Base-by-base conservation (phyloP, 2,113 vertebrate genomes). In the Zonotrichia leucophrys region DNA sequence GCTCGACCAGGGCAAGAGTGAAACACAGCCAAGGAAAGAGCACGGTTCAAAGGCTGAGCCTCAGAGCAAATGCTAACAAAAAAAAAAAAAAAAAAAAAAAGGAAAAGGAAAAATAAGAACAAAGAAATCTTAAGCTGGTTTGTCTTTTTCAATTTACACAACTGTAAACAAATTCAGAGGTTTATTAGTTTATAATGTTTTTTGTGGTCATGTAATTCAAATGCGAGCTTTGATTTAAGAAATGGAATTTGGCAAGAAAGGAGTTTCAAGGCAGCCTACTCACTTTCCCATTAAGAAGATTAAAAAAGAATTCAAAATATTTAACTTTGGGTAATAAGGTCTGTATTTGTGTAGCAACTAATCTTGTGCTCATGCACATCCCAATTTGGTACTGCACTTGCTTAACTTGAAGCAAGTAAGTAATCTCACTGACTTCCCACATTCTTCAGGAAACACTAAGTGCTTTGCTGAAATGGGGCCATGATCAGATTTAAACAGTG, bases 221-320 rank as follows among this genome's bases (percentile, higher is more conserved):
- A 93, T 31, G 55, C 28, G 44, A 92, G 75, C 91, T 93, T 96
- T 95, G 96, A 95, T 85, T 95, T 77, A 90, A 96, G 89, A 95
- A 87, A 72, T 7, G 63, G 93, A 95, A 95, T 80, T 80, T 96
- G 91, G 94, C 95, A 96, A 93, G 81, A 75, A 89, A 74, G 63
- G 50, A 86, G 67, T 52, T 87, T 89, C 92, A 66, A 91, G 91
- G 58, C 92, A 96, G 66, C 72, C 94, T 87, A 93, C 87, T 96
- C 92, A 83, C 69, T 92, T 94, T 95, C 81, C 79, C 90, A 95
- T 92, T 94, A 95, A 94, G 84, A 91, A 95, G 92, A 96, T 95
- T 96, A 89, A 97, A 96, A 90, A 95, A 90, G 86, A 95, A 95
- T 94, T 91, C 85, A 94, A 96, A 96, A 95, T 76, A 94, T 96